These are phyloP conservation scores for Platysteira castanea DNA, from an alignment of 2,113 vertebrate species.

Conservation along the genomic window DNA sequence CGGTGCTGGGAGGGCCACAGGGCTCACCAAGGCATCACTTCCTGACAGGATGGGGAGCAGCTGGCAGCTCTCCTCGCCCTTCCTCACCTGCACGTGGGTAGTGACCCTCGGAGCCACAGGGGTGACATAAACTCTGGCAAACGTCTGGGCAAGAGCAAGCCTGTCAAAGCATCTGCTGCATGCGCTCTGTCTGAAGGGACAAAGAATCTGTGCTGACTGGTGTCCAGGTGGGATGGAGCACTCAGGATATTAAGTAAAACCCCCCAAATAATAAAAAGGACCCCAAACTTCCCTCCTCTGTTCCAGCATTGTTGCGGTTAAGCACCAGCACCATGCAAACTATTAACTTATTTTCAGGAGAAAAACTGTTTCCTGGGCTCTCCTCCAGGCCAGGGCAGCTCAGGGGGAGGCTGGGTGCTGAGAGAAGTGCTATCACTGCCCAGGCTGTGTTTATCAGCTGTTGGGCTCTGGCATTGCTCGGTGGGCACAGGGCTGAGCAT, in stretches of 20 bases:
- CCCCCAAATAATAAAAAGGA: not conserved
- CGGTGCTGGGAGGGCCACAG: not conserved
- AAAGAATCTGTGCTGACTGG: not conserved
- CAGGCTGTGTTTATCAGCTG: not conserved
- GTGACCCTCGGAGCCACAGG: not conserved
- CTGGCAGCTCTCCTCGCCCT: rapidly evolving
- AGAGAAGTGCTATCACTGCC: not conserved
- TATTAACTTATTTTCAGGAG: not conserved
- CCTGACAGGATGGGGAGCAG: not conserved
- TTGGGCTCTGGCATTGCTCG: not conserved
- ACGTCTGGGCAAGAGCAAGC: not conserved
- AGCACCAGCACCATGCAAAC: too few relatives aligned
- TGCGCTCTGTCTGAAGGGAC: not conserved
- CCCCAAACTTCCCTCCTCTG: not conserved
- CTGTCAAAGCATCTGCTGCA: not conserved
- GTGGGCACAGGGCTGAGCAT: rapidly evolving
- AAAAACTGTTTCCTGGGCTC: not conserved
- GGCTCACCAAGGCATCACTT: not conserved
- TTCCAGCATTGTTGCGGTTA: too few relatives aligned
- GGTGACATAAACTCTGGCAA: not conserved
- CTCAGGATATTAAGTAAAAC: not conserved
- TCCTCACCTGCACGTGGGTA: not conserved
- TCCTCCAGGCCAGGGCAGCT: not conserved
- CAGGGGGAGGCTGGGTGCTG: not conserved
- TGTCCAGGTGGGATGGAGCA: not conserved